These are phyloP conservation scores for Caenorhabditis angaria DNA, from an alignment of 2,888 invertebrate species.

Conservation along the genomic window DNA sequence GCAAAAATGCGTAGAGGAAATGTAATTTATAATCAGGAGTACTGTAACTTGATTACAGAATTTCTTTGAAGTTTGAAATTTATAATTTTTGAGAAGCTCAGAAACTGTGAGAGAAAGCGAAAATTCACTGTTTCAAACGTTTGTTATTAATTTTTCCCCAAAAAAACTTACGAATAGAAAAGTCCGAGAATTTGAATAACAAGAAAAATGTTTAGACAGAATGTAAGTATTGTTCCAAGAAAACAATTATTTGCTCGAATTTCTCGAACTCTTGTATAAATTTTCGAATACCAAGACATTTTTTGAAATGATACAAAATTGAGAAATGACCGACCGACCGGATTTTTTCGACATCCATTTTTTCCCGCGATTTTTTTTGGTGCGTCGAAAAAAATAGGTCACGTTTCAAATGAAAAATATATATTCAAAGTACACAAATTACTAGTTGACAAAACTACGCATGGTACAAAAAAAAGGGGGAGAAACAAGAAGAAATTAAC, in stretches of 20 bases:
- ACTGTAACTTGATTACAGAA: no score
- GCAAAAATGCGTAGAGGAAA: no score
- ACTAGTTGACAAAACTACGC: neutral
- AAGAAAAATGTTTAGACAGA: conserved; percentile 44
- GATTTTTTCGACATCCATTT: neutral
- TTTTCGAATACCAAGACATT: conserved; percentile 67
- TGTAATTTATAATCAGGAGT: no score
- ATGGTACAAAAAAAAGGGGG: neutral
- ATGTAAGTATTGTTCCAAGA: conserved; percentile 38
- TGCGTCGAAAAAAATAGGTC: neutral
- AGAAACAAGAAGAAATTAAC: neutral
- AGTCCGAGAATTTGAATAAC: conserved; percentile 32
- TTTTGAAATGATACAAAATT: neutral
- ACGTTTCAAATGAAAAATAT: neutral
- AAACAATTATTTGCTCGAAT: conserved; percentile 42
- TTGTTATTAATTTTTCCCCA: no score
- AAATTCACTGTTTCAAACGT: no score
- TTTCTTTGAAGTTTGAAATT: no score
- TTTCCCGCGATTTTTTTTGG: neutral
- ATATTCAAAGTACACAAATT: neutral
- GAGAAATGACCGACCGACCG: neutral
- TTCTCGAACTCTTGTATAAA: conserved; percentile 60
- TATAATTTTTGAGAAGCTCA: no score
- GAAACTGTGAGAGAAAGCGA: no score
- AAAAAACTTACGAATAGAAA: conserved; percentile 22